Evolutionary conservation across 1,140 invertebrate genomes (phyloP).

Genomic region (Chlorops oryzae): DNA sequence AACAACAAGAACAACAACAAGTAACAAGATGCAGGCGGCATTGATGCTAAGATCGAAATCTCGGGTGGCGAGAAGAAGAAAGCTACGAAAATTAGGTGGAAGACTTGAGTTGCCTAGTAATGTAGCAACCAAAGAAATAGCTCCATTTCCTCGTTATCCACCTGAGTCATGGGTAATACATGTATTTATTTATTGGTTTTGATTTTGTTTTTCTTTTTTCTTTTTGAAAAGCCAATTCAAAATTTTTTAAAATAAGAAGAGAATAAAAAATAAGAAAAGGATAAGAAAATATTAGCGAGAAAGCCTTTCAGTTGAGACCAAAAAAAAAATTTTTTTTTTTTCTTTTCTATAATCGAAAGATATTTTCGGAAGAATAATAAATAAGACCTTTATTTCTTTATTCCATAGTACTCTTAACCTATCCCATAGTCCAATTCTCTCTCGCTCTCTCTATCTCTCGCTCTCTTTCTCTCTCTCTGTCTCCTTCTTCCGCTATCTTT

Average conservation of each 20-base stretch:
- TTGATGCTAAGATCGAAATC: constrained; percentile 82
- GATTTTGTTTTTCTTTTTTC: not conserved
- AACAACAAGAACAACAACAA: no score
- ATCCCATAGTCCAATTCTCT: constrained; percentile 19
- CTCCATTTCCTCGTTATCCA: constrained; percentile 76
- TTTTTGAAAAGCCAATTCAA: no score
- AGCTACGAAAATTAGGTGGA: constrained; percentile 61
- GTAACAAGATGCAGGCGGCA: constrained; percentile 79
- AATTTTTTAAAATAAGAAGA: no score
- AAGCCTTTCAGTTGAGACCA: no score
- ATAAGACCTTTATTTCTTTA: no score
- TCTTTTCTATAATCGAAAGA: not conserved
- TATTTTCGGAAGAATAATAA: not conserved
- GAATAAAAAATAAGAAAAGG: no score
- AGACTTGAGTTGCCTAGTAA: constrained; percentile 75
- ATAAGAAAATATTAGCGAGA: no score
- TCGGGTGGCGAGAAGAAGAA: constrained; percentile 69
- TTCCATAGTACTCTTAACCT: no score
- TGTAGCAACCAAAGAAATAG: constrained; percentile 75
- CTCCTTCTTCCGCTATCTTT: not conserved
- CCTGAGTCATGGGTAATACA: constrained; percentile 66
- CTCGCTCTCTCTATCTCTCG: constrained; percentile 19
- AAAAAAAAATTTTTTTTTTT: no score
- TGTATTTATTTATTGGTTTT: not conserved
- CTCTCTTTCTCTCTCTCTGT: constrained; percentile 19